These are phyloP conservation scores for Nothoprocta perdicaria DNA, from an alignment of 2,113 vertebrate species.

Conservation along the genomic window DNA sequence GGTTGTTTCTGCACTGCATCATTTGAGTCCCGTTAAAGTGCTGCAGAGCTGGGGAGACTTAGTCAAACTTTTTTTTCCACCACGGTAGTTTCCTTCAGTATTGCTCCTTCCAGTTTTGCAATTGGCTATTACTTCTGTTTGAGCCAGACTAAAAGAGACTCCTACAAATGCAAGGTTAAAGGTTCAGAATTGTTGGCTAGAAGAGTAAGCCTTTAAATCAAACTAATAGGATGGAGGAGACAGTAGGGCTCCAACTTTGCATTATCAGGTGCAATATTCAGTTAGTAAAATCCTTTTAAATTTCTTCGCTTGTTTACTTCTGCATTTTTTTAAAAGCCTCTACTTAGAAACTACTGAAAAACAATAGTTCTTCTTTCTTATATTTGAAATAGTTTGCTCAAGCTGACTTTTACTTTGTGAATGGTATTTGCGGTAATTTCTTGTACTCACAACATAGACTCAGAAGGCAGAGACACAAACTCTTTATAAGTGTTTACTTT, in stretches of 20 bases:
- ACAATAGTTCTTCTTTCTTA: neutral
- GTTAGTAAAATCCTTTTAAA: neutral
- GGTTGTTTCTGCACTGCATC: neutral
- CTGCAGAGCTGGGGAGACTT: neutral
- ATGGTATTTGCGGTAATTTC: neutral
- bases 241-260: neutral
- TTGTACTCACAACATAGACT: neutral
- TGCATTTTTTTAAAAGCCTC: neutral
- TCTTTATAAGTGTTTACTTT: neutral
- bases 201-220: neutral
- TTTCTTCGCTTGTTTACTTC: neutral
- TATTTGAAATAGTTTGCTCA: neutral
- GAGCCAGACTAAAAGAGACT: neutral
- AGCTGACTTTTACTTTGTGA: neutral
- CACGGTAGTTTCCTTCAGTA: accelerated
- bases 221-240: neutral
- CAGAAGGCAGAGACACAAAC: neutral
- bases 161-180: neutral
- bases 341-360: neutral
- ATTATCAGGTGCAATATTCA: neutral
- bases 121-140: neutral
- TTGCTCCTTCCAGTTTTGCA: neutral
- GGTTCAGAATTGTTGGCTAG: neutral
- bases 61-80: neutral
- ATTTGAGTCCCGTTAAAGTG: neutral